Conservation (phyloP, 2,113 vertebrate species). For the Erpornis zantholeuca region DNA sequence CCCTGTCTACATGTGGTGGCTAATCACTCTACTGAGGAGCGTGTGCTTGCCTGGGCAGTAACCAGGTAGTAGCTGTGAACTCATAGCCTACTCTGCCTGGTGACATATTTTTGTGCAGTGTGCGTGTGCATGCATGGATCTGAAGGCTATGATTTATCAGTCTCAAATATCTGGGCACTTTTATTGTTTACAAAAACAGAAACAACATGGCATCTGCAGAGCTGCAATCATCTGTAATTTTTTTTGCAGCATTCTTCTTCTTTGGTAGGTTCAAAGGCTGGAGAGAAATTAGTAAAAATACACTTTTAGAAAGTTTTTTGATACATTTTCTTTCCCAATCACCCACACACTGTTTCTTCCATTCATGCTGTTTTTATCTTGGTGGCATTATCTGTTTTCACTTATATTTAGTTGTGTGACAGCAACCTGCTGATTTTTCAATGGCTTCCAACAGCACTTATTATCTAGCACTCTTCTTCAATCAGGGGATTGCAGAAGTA, state of each 20-base stretch:
- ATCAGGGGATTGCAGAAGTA: neutral
- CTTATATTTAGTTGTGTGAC: neutral
- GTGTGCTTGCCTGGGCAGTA: neutral
- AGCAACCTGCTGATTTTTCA: slow-evolving; percentile 28
- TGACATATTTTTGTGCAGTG: neutral
- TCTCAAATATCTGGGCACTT: neutral
- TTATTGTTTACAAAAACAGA: neutral
- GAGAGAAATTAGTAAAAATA: neutral
- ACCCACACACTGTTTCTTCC: neutral
- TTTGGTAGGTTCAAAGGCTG: neutral
- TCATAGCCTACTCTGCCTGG: neutral
- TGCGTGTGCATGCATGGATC: neutral
- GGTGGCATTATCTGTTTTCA: slow-evolving; percentile 3
- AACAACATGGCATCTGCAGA: neutral
- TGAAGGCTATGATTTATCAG: neutral
- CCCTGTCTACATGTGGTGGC: neutral
- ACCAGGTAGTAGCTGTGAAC: neutral
- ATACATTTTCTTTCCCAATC: neutral
- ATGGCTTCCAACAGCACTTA: slow-evolving; percentile 10
- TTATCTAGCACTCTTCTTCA: slow-evolving; percentile 29
- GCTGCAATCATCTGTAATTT: neutral
- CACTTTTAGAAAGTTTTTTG: neutral
- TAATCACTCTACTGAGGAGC: neutral
- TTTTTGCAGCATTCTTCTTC: neutral
- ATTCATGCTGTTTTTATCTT: neutral